Conservation (phyloP, 2,113 vertebrate species). For the Bufo gargarizans region DNA sequence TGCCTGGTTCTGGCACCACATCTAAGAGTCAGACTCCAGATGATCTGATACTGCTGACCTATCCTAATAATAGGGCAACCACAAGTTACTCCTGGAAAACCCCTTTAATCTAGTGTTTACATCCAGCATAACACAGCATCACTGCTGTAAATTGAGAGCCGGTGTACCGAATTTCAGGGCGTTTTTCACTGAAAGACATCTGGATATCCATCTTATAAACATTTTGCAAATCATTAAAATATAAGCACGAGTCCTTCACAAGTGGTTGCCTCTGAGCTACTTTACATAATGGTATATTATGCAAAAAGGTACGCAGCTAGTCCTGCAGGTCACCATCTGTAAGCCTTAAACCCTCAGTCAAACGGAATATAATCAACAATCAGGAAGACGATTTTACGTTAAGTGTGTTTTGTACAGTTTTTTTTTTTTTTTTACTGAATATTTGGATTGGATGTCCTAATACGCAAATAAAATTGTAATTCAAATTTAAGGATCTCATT, state of each 20-base stretch:
- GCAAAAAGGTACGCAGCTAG: not conserved
- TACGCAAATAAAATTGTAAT: too few relatives aligned
- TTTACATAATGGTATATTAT: conserved; percentile 6
- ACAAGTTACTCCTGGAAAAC: too few relatives aligned
- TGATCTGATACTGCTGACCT: too few relatives aligned
- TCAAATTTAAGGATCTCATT: too few relatives aligned
- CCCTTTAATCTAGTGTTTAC: too few relatives aligned
- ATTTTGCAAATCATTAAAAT: not conserved
- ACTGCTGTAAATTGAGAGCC: too few relatives aligned
- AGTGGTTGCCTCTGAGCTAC: not conserved
- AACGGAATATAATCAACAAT: not conserved
- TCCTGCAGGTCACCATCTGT: not conserved
- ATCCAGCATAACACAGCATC: too few relatives aligned
- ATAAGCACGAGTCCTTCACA: not conserved
- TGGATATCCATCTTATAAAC: not conserved
- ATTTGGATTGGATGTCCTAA: too few relatives aligned
- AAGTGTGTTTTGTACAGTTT: not conserved
- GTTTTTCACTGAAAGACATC: not conserved
- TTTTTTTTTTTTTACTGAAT: too few relatives aligned
- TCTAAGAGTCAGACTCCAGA: too few relatives aligned
- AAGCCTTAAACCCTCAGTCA: not conserved
- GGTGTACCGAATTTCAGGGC: not conserved
- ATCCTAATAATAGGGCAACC: too few relatives aligned
- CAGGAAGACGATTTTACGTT: not conserved
- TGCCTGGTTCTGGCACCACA: too few relatives aligned